A percentile compares a stretch with the other conserved stretches of the same genome.
These are phyloP conservation scores for Nycticryphes semicollaris DNA, from an alignment of 2,113 vertebrate species.

Conservation along the genomic window DNA sequence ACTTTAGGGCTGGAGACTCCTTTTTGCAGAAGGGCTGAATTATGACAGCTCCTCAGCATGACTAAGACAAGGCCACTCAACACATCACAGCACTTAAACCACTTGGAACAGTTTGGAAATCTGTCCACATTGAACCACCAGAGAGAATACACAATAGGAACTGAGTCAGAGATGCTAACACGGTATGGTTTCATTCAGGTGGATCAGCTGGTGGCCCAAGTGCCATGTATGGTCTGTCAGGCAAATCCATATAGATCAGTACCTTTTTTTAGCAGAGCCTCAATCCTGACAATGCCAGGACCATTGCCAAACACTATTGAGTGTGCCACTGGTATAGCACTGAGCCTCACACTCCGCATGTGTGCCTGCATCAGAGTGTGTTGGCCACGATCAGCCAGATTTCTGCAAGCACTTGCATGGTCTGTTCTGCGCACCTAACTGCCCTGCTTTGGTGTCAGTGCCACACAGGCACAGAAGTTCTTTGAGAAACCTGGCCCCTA, in stretches of 20 bases:
- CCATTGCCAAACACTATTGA: not conserved
- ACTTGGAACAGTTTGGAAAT: not conserved
- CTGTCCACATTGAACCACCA: not conserved
- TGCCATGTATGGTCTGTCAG: rapidly evolving
- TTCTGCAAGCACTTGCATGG: not conserved
- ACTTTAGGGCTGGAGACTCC: not conserved
- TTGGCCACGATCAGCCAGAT: not conserved
- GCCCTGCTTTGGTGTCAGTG: rapidly evolving
- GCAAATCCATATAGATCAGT: not conserved
- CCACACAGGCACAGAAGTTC: not conserved
- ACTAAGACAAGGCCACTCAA: not conserved
- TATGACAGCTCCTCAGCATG: not conserved
- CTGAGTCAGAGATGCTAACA: not conserved
- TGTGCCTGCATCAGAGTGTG: not conserved
- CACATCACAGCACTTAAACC: not conserved
- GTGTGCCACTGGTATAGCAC: not conserved
- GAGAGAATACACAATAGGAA: not conserved
- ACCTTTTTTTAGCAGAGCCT: not conserved
- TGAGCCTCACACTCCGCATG: not conserved
- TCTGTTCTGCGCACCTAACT: not conserved
- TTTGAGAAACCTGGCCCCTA: not conserved
- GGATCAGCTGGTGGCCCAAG: not conserved
- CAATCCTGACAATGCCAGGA: not conserved
- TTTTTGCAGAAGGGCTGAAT: not conserved
- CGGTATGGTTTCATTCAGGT: not conserved